These are phyloP conservation scores for Macrostomum lignano DNA, from an alignment of 1,140 invertebrate genomes.

Conservation along the genomic window DNA sequence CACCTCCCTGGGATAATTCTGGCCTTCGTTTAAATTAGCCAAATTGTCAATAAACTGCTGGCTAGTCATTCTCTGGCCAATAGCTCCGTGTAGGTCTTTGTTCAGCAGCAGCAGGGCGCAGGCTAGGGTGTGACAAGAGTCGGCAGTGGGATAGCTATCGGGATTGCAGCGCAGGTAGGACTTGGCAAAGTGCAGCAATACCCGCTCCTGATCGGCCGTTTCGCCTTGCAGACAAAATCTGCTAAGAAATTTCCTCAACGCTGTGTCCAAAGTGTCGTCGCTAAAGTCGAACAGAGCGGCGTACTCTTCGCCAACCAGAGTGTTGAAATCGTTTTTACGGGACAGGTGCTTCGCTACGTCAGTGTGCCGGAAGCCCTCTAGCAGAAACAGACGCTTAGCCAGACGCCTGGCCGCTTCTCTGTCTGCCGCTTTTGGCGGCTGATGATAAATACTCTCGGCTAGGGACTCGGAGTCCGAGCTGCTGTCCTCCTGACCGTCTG, in stretches of 20 bases:
- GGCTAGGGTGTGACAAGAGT: constrained; percentile 84
- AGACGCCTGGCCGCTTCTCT: constrained; percentile 63
- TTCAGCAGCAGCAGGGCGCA: constrained; percentile 96
- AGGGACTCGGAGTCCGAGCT: no score
- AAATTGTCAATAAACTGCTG: constrained; percentile 87
- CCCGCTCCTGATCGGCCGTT: constrained; percentile 76
- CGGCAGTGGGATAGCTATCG: constrained; percentile 67
- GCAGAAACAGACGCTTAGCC: constrained; percentile 43
- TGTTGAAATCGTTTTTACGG: constrained; percentile 84
- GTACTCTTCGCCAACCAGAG: constrained; percentile 79
- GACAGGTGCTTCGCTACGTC: constrained; percentile 78
- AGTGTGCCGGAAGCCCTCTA: constrained; percentile 65
- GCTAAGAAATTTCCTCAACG: constrained; percentile 64
- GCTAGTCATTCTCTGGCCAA: constrained; percentile 76
- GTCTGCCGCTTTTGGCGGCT: constrained; percentile 67
- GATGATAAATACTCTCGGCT: no score
- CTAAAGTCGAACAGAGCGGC: constrained; percentile 72
- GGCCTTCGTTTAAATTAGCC: constrained; percentile 70
- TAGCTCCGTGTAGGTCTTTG: constrained; percentile 86
- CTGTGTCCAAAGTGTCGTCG: constrained; percentile 55
- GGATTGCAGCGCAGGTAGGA: constrained; percentile 82
- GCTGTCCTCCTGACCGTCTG: no score
- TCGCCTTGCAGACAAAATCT: constrained; percentile 74
- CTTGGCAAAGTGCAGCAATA: constrained; percentile 78
- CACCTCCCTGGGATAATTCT: constrained; percentile 69